Base-by-base conservation (phyloP, 1,140 invertebrate species). In the Caerostris darwini region DNA sequence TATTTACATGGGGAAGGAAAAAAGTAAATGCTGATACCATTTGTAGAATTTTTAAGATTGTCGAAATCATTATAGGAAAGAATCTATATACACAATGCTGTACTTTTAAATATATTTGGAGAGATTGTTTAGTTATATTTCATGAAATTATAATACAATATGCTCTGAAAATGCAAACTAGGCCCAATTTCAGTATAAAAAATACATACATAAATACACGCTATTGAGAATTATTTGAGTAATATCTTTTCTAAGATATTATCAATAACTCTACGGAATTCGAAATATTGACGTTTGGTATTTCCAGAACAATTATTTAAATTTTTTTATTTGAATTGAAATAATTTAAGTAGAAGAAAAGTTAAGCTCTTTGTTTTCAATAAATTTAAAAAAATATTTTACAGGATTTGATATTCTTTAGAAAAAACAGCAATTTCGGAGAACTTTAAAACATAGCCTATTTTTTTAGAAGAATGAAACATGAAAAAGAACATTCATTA, bases 191-290 rank as follows among this genome's bases (percentile, higher is more conserved):
- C 71, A 50, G 3, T 14, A 34, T 50, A 10, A 77, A 53, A 77
- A 77, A 5, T 77, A 77, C 71, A 10, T 77, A 53, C 34, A 53
- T 77, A 50, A 77, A 53, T 53, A 53, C 19, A 64, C 5, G 61
- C 17, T 64, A 14, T 56, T 85, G 64, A 5, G 71, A 53, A 61
- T 82, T 91, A 91, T 82, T 17, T 91, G 90, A 91, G 69, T 81
- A 91, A 81, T 91, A 91, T 91, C 90, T 54, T 34, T 17, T 7
- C 10, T 61, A 81, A 19, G 90, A 91, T 82, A 91, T 91, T 59
- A 91, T 17, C 90, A 91, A 58, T 91, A 91, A 82, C 53, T 71
- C 14, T 17, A 10, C 56, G 58, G 14, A 61, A 54, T 14, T 61
- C n/a, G 82, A 58, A 57, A 83, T 57, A 83, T n/a, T 83, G 17